phyloP scores from a whole-genome alignment of 2,888 invertebrate genomes.

The Periphyllus acericola region DNA sequence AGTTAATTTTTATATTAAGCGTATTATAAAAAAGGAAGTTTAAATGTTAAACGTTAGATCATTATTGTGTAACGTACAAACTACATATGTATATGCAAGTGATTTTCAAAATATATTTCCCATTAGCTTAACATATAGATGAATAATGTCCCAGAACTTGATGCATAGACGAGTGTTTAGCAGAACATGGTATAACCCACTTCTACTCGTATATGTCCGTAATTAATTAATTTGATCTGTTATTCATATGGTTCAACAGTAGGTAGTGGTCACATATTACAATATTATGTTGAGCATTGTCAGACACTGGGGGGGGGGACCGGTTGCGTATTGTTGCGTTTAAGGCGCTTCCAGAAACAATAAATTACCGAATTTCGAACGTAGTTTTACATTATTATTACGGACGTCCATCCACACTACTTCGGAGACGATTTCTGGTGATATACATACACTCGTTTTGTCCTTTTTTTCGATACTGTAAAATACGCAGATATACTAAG shows the following conservation, averaged over 20 bases:
- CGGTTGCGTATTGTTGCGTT: background rate
- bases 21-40: background rate
- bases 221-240: background rate
- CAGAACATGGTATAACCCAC: background rate
- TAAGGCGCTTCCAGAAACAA: background rate
- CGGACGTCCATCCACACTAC: background rate
- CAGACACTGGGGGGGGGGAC: background rate
- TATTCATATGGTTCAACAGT: background rate
- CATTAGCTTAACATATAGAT: background rate
- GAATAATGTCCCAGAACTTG: conserved; percentile 9
- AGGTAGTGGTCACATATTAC: background rate
- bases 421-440: background rate
- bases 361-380: conserved; percentile 3
- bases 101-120: background rate
- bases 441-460: background rate
- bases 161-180: background rate
- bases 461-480: no score
- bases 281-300: background rate
- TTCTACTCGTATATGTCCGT: background rate
- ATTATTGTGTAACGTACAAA: background rate
- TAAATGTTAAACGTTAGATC: background rate
- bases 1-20: background rate
- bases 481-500: no score
- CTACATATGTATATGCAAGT: background rate
- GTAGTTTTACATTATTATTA: background rate